phyloP scores from a whole-genome alignment of 1,140 invertebrate species.

The Pseudomyrmex pallidus region DNA sequence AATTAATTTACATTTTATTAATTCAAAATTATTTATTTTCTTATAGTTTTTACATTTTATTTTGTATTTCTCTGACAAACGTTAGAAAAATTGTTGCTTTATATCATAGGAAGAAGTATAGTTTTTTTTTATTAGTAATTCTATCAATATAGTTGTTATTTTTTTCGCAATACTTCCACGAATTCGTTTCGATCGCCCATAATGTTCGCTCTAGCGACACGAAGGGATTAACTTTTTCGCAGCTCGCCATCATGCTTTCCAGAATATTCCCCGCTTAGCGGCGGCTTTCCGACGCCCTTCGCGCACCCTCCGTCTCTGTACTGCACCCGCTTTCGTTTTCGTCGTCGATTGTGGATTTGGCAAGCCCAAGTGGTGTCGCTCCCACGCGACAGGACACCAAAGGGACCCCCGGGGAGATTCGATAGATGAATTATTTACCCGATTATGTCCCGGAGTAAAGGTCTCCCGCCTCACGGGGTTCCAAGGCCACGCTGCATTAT shows the following conservation, averaged over 20 bases:
- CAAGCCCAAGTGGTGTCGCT: conserved; percentile 64
- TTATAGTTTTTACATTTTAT: too few species aligned
- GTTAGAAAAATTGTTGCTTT: too few species aligned
- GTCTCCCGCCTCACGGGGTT: conserved; percentile 39
- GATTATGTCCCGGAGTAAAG: conserved; percentile 74
- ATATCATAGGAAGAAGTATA: too few species aligned
- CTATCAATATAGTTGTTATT: too few species aligned
- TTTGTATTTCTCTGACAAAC: too few species aligned
- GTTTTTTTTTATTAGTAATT: too few species aligned
- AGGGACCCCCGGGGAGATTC: conserved; percentile 50
- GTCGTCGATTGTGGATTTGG: conserved; percentile 60
- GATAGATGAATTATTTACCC: conserved; percentile 78
- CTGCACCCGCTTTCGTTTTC: conserved; percentile 49
- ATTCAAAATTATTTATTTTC: too few species aligned
- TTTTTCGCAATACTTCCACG: too few species aligned
- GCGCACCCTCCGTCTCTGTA: conserved; percentile 16
- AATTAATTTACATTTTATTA: neutral
- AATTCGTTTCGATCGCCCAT: conserved; percentile 2
- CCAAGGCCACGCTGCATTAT: conserved; percentile 69
- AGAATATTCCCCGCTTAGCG: conserved; percentile 23
- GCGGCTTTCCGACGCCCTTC: conserved; percentile 15
- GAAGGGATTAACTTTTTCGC: conserved; percentile 53
- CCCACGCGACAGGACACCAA: conserved; percentile 59
- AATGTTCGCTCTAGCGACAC: conserved; percentile 32
- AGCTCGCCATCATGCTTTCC: conserved; percentile 4